Conservation (phyloP, 64 coral and sea anemone genomes). For the Hydrozoanthus tunicans region DNA sequence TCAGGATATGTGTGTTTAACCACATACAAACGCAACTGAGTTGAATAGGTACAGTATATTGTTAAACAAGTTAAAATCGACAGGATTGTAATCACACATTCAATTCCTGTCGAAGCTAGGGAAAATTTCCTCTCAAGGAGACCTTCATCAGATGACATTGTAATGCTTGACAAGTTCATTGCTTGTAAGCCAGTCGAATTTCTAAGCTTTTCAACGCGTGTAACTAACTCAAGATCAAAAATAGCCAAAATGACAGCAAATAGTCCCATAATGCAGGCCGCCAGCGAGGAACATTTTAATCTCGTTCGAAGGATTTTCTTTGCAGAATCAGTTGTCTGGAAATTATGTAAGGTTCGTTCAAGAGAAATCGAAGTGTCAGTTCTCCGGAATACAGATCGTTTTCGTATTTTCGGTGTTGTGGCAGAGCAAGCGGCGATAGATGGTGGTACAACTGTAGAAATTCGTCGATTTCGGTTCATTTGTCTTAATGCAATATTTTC, state of each 20-base stretch:
- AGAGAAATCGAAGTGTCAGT: constrained; percentile 30
- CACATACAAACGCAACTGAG: constrained; percentile 66
- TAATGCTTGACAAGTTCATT: background rate
- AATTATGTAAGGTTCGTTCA: constrained; percentile 65
- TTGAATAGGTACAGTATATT: constrained; percentile 79
- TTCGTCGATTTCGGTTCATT: constrained; percentile 41
- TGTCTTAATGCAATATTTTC: constrained; percentile 26
- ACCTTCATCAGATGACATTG: background rate
- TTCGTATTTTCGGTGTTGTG: background rate
- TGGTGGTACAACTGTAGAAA: constrained; percentile 39
- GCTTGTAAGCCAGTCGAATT: background rate
- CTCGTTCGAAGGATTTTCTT: constrained; percentile 73
- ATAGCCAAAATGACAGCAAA: constrained; percentile 63
- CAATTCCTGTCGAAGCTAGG: constrained; percentile 51
- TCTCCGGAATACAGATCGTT: constrained; percentile 50
- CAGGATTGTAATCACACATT: constrained; percentile 61
- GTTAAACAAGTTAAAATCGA: constrained; percentile 77
- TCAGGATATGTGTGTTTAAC: constrained; percentile 83
- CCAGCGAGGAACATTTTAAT: constrained; percentile 60
- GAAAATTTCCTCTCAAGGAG: constrained; percentile 23
- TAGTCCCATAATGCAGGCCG: constrained; percentile 65
- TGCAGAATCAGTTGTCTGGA: constrained; percentile 63
- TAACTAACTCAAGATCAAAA: constrained; percentile 68
- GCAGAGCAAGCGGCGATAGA: background rate
- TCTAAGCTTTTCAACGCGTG: constrained; percentile 26